Percentiles rank a stretch among this genome's conserved stretches.
phyloP scores from a whole-genome alignment of 2,113 vertebrate genomes.

The Gasterosteus aculeatus region DNA sequence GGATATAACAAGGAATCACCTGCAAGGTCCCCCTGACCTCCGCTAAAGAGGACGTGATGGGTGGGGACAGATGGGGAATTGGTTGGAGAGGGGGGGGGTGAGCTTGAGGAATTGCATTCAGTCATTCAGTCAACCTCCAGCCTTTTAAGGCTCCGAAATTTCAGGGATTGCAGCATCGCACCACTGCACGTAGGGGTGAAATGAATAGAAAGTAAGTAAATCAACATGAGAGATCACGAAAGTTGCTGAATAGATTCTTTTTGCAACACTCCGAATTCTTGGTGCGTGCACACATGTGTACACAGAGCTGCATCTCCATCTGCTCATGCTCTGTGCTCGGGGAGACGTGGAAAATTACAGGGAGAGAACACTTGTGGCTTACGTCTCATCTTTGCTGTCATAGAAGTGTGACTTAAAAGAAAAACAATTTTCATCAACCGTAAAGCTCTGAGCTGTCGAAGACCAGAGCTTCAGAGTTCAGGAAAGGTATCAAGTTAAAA shows the following conservation, averaged over 20 bases:
- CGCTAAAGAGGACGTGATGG: constrained; percentile 26
- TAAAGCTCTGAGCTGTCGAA: constrained; percentile 49
- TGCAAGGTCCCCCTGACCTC: constrained; percentile 53
- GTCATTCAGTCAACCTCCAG: constrained; percentile 32
- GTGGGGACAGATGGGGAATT: constrained; percentile 20
- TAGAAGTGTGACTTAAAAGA: constrained; percentile 68
- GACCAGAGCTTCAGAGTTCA: constrained; percentile 9
- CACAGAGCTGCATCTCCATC: constrained; percentile 67
- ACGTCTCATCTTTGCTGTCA: constrained; percentile 69
- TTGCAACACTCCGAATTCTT: constrained; percentile 16
- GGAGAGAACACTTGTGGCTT: constrained; percentile 71
- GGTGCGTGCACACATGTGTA: constrained; percentile 44
- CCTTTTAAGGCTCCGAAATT: constrained; percentile 37
- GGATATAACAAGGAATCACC: constrained; percentile 51
- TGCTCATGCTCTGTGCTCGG: constrained; percentile 63
- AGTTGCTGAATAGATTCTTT: constrained; percentile 16
- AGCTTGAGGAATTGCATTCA: constrained; percentile 11
- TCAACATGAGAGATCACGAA: constrained; percentile 13
- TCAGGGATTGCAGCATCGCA: constrained; percentile 30
- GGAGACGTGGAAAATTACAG: constrained; percentile 76
- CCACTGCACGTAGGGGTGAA: constrained; percentile 8
- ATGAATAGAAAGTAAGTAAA: constrained; percentile 46
- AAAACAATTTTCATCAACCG: constrained; percentile 68
- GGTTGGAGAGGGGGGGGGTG: constrained; percentile 28
- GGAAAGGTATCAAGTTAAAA: constrained; percentile 33